Conservation (phyloP, 1,140 invertebrate species). For the Nomia melanderi region DNA sequence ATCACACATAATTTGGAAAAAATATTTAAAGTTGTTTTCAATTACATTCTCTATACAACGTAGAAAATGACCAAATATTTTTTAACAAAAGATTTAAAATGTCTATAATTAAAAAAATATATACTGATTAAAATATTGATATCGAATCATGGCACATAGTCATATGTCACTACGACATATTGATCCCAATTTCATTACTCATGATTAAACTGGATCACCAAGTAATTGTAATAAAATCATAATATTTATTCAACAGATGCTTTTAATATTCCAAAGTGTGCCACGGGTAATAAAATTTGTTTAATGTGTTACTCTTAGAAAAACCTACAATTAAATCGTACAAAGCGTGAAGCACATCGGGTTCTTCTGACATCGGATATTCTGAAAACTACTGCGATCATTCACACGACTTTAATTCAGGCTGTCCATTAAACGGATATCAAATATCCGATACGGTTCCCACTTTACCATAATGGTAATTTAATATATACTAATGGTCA, state of each 20-base stretch:
- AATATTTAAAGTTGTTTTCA: too few species aligned
- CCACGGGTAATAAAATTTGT: background rate
- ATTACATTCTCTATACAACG: too few species aligned
- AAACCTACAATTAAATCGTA: background rate
- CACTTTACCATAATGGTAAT: background rate
- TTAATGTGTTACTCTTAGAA: background rate
- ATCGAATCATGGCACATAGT: background rate
- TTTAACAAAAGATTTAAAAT: too few species aligned
- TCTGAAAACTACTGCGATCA: background rate
- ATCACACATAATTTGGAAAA: too few species aligned
- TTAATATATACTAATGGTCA: background rate
- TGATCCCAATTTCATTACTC: background rate
- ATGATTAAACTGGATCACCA: background rate
- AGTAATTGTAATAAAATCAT: background rate
- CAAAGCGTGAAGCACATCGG: background rate
- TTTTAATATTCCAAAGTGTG: background rate
- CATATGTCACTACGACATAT: too few species aligned
- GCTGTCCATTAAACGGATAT: conserved; percentile 32
- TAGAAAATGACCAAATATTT: too few species aligned
- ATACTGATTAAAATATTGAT: background rate
- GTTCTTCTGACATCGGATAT: conserved; percentile 7
- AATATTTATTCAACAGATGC: background rate
- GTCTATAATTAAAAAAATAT: too few species aligned
- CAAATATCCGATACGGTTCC: conserved; percentile 22
- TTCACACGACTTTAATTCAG: conserved; percentile 11